Evolutionary conservation across 1,140 invertebrate genomes (phyloP).

Genomic region (Paramacrobiotus metropolitanus): DNA sequence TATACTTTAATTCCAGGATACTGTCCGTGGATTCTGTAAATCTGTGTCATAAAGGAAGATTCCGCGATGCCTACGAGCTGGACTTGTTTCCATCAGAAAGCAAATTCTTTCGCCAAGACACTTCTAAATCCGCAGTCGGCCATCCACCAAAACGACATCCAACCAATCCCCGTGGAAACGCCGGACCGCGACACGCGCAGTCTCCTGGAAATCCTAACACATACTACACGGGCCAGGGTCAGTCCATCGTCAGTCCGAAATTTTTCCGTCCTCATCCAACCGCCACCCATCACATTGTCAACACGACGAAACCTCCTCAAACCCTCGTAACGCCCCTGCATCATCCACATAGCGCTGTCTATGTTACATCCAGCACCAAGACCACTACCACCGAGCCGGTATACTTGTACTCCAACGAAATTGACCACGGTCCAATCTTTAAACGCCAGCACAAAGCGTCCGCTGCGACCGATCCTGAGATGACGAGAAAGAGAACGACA

Average conservation of each 20-base stretch:
- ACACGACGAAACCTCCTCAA: neutral
- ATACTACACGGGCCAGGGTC: neutral
- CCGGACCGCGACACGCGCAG: neutral
- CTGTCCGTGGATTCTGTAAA: neutral
- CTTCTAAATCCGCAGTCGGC: neutral
- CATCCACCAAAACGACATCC: neutral
- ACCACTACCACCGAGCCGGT: neutral
- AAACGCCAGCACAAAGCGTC: neutral
- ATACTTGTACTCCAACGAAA: neutral
- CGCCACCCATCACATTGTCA: no score
- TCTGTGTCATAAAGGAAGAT: neutral
- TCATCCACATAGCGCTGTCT: neutral
- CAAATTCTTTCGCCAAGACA: neutral
- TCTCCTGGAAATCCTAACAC: neutral
- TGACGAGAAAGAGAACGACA: neutral
- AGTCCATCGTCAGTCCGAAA: neutral
- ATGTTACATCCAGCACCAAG: no score
- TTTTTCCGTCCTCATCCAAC: neutral
- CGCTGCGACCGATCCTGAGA: neutral
- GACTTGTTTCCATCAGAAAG: neutral
- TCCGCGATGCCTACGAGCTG: neutral
- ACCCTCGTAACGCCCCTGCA: neutral
- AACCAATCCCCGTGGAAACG: neutral
- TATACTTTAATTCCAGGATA: neutral
- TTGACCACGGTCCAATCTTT: neutral